Conservation (phyloP, 2,113 vertebrate species). For the Dromas ardeola region DNA sequence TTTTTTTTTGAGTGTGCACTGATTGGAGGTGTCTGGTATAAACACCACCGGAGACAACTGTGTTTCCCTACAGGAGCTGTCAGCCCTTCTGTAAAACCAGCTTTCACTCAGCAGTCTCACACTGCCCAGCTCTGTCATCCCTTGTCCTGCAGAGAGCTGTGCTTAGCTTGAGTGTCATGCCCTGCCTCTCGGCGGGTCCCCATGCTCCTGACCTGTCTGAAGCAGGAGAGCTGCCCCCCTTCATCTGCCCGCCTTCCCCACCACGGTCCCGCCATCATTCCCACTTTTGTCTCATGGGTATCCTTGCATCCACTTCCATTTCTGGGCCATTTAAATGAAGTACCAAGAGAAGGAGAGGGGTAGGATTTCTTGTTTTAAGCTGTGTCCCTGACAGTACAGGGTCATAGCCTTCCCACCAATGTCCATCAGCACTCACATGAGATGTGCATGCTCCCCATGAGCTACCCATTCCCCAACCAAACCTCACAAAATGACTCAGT, state of each 20-base stretch:
- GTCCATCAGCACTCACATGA: not conserved
- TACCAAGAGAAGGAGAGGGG: not conserved
- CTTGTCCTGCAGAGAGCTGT: not conserved
- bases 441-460: accelerated
- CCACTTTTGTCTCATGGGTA: not conserved
- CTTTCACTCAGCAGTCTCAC: not conserved
- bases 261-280: accelerated
- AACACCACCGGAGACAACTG: not conserved
- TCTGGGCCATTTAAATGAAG: not conserved
- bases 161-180: not conserved
- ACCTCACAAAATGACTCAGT: not conserved
- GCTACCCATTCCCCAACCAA: not conserved
- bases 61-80: not conserved
- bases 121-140: not conserved
- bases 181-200: not conserved
- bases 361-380: not conserved
- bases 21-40: not conserved
- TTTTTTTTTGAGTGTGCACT: not conserved
- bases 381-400: not conserved
- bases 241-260: not conserved
- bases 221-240: not conserved
- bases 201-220: not conserved
- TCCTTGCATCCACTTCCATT: not conserved
- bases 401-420: not conserved
- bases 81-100: not conserved